Base-by-base conservation (phyloP, 2,113 vertebrate species). In the Clarias batrachus region DNA sequence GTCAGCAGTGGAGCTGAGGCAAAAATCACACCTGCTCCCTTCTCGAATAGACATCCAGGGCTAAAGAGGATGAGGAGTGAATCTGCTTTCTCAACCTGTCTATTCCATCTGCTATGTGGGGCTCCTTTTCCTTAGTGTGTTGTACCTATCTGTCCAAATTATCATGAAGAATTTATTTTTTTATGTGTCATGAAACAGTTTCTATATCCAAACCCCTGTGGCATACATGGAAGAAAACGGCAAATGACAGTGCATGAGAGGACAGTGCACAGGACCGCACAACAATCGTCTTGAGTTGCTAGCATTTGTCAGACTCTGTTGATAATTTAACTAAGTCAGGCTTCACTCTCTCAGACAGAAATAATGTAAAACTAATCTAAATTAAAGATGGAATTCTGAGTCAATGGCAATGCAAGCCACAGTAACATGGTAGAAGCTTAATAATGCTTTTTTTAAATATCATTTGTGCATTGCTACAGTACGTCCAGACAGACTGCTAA, bases 141-240 rank as follows among this genome's bases (percentile, higher is more conserved):
- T 76, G 21, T n/a, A 76, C 73, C 21, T 76, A 76, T 33, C 33
- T 80, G 77, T 80, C 77, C 77, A 80, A 80, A 30, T 59, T 59
- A 33, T 81, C 4, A 13, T 81, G 17, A 81, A 60, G 73, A 76
- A 76, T 52, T 76, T 37, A 3, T 37, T 37, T 76, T 52, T 25
- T 48, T 23, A 37, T 48, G 11, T 52, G 41, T n/a, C 41, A 52
- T n/a, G 4, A 25, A 76, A 62, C 78, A 62, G 19, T 33, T 59
- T 33, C 9, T 59, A 56, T 59, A 21, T 19, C 17, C 17, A 60
- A 79, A 59, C n/a, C 54, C 23, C 54, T 79, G 54, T 19, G 25
- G 54, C 54, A 77, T 57, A 78, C 54, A 30, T 48, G 68, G 14
- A 33, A 52, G 16, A 52, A 76, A 6, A 16, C 13, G 16, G 19